Percentiles rank a stretch among this genome's conserved stretches.
Conservation (phyloP, 2,797 vertebrate species). For the Sebastolobus alascanus region DNA sequence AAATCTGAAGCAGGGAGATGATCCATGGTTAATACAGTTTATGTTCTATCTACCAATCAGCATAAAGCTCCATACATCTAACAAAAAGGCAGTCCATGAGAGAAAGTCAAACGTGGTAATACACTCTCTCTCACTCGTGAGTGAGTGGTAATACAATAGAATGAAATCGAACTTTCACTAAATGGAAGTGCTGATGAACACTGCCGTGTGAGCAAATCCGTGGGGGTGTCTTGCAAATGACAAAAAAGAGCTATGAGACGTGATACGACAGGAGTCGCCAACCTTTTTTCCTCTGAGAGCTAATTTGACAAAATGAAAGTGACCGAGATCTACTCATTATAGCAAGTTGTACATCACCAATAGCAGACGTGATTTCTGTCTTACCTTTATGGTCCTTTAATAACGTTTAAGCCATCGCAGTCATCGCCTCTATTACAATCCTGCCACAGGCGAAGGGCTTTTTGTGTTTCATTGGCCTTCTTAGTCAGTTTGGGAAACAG, state of each 20-base stretch:
- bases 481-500: too few species aligned
- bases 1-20: conserved; percentile 31
- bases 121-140: not conserved
- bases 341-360: too few species aligned
- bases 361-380: too few species aligned
- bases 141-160: not conserved
- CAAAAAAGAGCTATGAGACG: not conserved
- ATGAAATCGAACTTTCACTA: conserved; percentile 27
- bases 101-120: not conserved
- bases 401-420: too few species aligned
- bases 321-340: too few species aligned
- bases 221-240: not conserved
- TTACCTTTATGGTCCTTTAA: too few species aligned
- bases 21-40: conserved; percentile 18
- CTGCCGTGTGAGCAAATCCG: conserved; percentile 15
- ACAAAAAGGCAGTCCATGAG: conserved; percentile 7
- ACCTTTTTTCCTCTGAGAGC: too few species aligned
- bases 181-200: conserved; percentile 23
- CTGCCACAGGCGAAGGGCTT: too few species aligned
- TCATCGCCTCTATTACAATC: too few species aligned
- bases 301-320: too few species aligned
- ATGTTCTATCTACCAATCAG: conserved; percentile 30
- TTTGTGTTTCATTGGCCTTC: too few species aligned
- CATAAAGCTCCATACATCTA: conserved; percentile 11
- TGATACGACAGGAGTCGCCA: not conserved